Percentiles rank a stretch among this genome's conserved stretches.
Conservation (phyloP, 2,113 vertebrate genomes). For the Notarius quadriscutis region DNA sequence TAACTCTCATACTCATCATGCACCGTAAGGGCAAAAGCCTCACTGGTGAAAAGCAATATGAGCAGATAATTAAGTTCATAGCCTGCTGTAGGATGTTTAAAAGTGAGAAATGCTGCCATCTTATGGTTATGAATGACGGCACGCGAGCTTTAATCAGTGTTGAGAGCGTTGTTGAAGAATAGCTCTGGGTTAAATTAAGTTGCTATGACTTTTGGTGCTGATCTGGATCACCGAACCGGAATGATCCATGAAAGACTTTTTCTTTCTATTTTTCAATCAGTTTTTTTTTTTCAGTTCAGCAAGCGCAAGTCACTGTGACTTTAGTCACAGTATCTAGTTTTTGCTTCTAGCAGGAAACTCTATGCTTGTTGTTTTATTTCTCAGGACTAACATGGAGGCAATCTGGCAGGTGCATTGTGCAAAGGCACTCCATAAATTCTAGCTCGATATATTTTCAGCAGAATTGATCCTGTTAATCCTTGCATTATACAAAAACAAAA, state of each 20-base stretch:
- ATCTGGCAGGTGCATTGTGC: neutral
- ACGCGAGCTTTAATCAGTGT: neutral
- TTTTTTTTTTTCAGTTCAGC: too few relatives aligned
- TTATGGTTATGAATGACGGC: slow-evolving; percentile 49
- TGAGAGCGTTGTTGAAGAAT: neutral
- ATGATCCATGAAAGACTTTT: too few relatives aligned
- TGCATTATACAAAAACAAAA: neutral
- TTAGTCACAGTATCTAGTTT: too few relatives aligned
- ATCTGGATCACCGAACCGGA: too few relatives aligned
- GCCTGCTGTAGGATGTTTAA: neutral
- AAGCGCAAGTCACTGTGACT: too few relatives aligned
- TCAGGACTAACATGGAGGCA: neutral
- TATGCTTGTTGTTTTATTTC: neutral
- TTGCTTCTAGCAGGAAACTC: neutral
- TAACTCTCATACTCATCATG: neutral
- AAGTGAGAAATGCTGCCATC: slow-evolving; percentile 61
- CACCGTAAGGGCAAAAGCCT: neutral
- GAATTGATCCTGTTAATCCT: neutral
- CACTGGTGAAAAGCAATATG: neutral
- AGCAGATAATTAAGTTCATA: neutral
- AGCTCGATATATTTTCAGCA: neutral
- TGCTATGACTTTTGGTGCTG: too few relatives aligned
- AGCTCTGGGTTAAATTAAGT: too few relatives aligned
- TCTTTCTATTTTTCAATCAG: too few relatives aligned
- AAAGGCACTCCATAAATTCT: neutral